A percentile compares a stretch with the other conserved stretches of the same genome.
Evolutionary conservation across 64 coral and sea anemone genomes (phyloP).

Genomic region (Astreopora myriophthalma): DNA sequence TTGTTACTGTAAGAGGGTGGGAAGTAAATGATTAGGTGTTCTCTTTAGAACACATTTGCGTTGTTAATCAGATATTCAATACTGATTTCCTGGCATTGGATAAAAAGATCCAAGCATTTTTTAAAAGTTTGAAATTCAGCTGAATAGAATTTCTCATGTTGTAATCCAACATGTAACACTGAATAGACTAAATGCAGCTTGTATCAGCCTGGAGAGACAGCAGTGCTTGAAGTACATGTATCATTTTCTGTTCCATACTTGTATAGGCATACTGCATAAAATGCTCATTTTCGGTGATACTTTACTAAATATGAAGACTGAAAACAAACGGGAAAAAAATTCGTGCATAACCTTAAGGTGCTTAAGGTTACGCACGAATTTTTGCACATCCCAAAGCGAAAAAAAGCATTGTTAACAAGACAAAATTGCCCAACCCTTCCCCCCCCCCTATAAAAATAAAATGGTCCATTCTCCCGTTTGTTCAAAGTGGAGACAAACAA

Average conservation of each 20-base stretch:
- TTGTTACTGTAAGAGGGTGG: conserved; percentile 43
- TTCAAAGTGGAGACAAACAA: conserved; percentile 42
- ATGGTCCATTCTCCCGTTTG: neutral
- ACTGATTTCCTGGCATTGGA: too few species aligned
- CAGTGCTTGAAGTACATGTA: neutral
- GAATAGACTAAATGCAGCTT: too few species aligned
- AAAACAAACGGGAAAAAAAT: neutral
- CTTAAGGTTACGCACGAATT: neutral
- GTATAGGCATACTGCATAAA: neutral
- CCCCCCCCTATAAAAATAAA: neutral
- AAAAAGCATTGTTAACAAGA: neutral
- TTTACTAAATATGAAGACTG: neutral
- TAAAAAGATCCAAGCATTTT: too few species aligned
- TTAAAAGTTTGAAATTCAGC: too few species aligned
- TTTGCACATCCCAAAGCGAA: neutral
- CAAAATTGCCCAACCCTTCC: neutral
- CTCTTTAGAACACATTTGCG: too few species aligned
- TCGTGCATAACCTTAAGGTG: neutral
- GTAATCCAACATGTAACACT: too few species aligned
- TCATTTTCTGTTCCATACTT: neutral
- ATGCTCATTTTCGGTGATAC: neutral
- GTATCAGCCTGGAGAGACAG: neutral
- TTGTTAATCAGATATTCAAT: too few species aligned
- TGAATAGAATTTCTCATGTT: too few species aligned
- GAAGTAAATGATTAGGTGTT: too few species aligned